Base-by-base conservation (phyloP, 1,140 invertebrate genomes). In the Tetragnatha versicolor region DNA sequence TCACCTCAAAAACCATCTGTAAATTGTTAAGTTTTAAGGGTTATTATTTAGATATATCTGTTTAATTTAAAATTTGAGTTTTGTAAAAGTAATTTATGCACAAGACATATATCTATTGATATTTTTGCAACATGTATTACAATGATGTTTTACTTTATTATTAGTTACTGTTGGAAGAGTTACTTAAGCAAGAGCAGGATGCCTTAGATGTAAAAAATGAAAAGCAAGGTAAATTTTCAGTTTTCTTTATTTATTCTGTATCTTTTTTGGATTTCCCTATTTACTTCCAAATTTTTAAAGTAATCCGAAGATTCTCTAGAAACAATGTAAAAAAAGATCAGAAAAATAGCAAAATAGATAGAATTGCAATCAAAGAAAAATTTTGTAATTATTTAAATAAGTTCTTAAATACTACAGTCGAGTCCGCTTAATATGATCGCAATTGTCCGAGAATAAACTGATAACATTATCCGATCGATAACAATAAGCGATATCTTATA, bases 121-220 rank as follows among this genome's bases (percentile, higher is more conserved):
- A 42, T 17, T 42, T 42, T 9, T 42, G 7, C 7, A 42, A 7
- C 39, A 42, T 9, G 25, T 53, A n/a, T 22, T 53, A n/a, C 20
- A 31, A 31, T 61, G 17, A 31, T 33, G 0, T 65, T 37, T 65
- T 10, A 20, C 42, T 47, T 47, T 47, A n/a, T 31, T 61, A n/a
- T 45, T 12, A 75, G 73, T 20, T 37, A 27, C 29, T 77, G 14
- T 55, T 77, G 39, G 61, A 77, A 0, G 73, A 77, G 33, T 53
- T 77, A 42, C 29, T 27, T n/a, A 77, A 77, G n/a, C 73, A 77
- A 53, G 73, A 77, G 22, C 45, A 29, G 31, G 61, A 77, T 14
- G 73, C 73, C 6, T 29, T 66, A 17, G 55, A 39, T 31, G 73
- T 77, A 6, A 77, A 77, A 55, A 66, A 77, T 65, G 73, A 77